Conservation (phyloP, 92 coral and sea anemone genomes). For the Phenganax subtilis region DNA sequence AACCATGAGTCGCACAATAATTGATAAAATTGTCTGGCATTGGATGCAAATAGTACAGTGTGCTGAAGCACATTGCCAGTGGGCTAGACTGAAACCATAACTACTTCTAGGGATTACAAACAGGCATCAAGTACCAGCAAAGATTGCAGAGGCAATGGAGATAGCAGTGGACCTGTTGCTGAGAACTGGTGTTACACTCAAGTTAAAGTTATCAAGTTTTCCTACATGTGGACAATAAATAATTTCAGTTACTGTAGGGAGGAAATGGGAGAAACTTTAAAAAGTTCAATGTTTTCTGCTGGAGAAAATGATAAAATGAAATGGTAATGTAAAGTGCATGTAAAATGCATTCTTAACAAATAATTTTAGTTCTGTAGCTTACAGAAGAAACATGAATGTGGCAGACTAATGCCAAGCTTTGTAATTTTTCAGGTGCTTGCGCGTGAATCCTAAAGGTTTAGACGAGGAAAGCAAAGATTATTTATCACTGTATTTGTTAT, state of each 20-base stretch:
- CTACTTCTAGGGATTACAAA: slow-evolving; percentile 27
- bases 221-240: slow-evolving; percentile 99
- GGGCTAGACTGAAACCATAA: background rate
- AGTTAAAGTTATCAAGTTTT: slow-evolving; percentile 94
- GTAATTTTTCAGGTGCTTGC: slow-evolving; percentile 65
- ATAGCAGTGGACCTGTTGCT: slow-evolving; percentile 69
- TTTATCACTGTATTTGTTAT: slow-evolving; percentile 75
- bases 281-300: slow-evolving; percentile 98
- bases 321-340: slow-evolving; percentile 54
- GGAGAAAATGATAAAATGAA: slow-evolving; percentile 99
- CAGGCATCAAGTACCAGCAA: slow-evolving; percentile 34
- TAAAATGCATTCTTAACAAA: no score
- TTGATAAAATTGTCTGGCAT: background rate
- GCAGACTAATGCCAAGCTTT: no score
- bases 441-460: slow-evolving; percentile 95
- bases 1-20: background rate
- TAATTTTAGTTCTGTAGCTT: no score
- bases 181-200: slow-evolving; percentile 99
- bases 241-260: slow-evolving; percentile 97
- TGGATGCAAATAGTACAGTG: background rate
- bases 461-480: slow-evolving; percentile 99
- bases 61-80: background rate
- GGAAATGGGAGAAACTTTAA: slow-evolving; percentile 97
- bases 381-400: no score
- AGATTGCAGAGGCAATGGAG: slow-evolving; percentile 18